phyloP scores from a whole-genome alignment of 2,113 vertebrate genomes.

The Megaleporinus macrocephalus region DNA sequence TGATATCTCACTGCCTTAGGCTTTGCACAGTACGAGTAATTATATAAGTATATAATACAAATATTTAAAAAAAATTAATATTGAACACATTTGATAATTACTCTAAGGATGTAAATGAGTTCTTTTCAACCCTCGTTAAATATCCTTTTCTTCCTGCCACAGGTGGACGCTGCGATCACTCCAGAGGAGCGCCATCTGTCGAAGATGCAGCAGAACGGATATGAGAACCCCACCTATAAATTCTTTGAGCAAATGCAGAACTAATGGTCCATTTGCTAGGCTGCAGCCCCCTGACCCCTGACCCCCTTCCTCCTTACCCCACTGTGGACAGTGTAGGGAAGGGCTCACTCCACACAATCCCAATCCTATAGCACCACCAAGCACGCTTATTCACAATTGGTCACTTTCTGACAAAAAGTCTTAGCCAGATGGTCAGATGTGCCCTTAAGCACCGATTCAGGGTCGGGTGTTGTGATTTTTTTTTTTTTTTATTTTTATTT shows the following conservation, averaged over 20 bases:
- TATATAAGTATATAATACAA: too few species aligned
- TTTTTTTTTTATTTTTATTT: not conserved
- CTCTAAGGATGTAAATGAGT: too few species aligned
- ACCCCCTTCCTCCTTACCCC: not conserved
- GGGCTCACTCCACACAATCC: slow-evolving; percentile 41
- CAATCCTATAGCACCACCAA: not conserved
- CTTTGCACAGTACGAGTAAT: too few species aligned
- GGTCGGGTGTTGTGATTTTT: slow-evolving; percentile 47
- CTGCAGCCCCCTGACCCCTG: slow-evolving; percentile 9
- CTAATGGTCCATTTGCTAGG: slow-evolving; percentile 71
- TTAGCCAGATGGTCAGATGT: slow-evolving; percentile 34
- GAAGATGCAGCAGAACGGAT: slow-evolving; percentile 94
- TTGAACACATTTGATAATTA: too few species aligned
- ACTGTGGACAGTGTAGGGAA: slow-evolving; percentile 53
- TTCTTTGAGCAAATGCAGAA: slow-evolving; percentile 95
- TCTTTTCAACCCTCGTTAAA: not conserved
- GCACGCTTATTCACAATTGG: slow-evolving; percentile 18
- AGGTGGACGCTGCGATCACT: slow-evolving; percentile 91
- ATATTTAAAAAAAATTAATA: too few species aligned
- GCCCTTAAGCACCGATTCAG: slow-evolving; percentile 59
- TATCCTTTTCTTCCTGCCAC: slow-evolving; percentile 11
- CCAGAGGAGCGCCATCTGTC: slow-evolving; percentile 91
- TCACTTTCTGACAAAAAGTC: not conserved
- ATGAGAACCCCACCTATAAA: slow-evolving; percentile 93
- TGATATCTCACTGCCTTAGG: too few species aligned